Percentiles rank a stretch among this genome's conserved stretches.
Conservation (phyloP, 2,797 vertebrate genomes). For the Leucoraja ocellata region DNA sequence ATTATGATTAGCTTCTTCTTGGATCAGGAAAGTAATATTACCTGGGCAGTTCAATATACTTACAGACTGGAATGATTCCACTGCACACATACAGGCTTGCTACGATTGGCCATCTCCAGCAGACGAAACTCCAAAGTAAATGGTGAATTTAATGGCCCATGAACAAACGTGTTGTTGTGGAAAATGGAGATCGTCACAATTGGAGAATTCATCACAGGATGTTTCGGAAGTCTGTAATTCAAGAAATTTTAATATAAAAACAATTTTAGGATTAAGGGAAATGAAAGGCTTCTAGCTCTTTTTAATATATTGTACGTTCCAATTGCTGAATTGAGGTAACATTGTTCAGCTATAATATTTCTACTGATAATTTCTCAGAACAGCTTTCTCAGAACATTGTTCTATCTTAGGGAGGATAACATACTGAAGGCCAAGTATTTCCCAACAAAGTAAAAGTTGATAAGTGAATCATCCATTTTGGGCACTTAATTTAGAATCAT, state of each 20-base stretch:
- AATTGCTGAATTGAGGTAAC: background rate
- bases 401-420: background rate
- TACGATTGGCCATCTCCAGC: constrained; percentile 87
- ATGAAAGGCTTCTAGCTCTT: background rate
- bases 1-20: background rate
- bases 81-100: constrained; percentile 93
- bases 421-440: background rate
- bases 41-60: constrained; percentile 49
- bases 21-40: background rate
- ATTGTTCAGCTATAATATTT: background rate
- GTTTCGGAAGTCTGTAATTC: constrained; percentile 75
- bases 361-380: background rate
- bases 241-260: background rate
- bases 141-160: constrained; percentile 73
- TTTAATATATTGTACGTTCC: background rate
- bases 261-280: background rate
- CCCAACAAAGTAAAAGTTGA: background rate
- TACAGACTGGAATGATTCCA: constrained; percentile 88
- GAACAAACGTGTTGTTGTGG: constrained; percentile 81
- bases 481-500: background rate
- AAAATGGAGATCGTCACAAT: constrained; percentile 86
- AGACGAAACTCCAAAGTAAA: constrained; percentile 84
- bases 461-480: background rate
- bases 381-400: background rate
- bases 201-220: constrained; percentile 94